Evolutionary conservation across 2,113 vertebrate species (phyloP).

Genomic region (Nicator chloris): DNA sequence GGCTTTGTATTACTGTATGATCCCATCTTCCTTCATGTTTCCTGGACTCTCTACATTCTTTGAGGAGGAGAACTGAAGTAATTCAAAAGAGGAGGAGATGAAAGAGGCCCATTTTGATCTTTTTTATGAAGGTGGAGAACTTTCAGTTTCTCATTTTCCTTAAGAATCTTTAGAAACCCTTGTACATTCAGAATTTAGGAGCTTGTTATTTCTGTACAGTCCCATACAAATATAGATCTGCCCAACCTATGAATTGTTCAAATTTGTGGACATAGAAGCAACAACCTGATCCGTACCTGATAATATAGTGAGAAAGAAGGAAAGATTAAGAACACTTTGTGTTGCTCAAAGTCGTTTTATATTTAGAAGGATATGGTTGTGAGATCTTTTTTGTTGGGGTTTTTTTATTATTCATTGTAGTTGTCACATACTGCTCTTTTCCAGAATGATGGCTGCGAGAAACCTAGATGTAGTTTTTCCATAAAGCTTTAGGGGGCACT

Average conservation of each 20-base stretch:
- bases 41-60: neutral
- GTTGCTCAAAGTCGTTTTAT: neutral
- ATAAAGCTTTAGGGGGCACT: conserved; percentile 16
- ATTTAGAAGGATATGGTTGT: neutral
- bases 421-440: neutral
- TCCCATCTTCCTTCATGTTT: neutral
- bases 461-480: neutral
- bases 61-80: neutral
- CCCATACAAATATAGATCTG: neutral
- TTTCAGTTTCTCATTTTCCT: neutral
- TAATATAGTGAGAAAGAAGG: neutral
- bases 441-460: neutral
- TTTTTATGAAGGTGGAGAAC: neutral
- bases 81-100: neutral
- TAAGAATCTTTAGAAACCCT: neutral
- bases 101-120: neutral
- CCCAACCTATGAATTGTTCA: neutral
- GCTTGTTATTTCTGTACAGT: neutral
- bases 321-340: neutral
- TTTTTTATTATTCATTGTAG: neutral
- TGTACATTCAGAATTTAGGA: neutral
- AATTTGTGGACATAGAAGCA: neutral
- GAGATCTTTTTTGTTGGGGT: neutral
- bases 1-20: neutral
- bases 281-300: neutral